Conservation (phyloP, 2,797 vertebrate genomes). For the Poecile montanus region DNA sequence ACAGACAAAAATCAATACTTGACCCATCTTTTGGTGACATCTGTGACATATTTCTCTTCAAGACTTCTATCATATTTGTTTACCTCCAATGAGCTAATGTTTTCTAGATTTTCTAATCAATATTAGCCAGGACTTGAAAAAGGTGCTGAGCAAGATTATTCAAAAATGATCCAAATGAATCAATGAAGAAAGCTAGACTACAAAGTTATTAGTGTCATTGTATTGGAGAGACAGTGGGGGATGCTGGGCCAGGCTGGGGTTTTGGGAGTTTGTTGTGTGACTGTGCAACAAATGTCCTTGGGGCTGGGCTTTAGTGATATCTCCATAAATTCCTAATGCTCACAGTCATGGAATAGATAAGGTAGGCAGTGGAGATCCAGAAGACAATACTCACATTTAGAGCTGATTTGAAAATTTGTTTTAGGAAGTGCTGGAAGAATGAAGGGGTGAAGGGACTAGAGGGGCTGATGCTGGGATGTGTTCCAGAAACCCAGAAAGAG, state of each 20-base stretch:
- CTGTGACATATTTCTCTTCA: background rate
- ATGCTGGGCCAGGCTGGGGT: background rate
- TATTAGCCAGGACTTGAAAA: slow-evolving; percentile 14
- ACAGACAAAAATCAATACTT: slow-evolving; percentile 25
- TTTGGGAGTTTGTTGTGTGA: background rate
- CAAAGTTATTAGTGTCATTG: background rate
- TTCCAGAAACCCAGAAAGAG: background rate
- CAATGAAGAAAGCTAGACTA: background rate
- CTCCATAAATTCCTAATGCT: background rate
- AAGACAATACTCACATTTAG: background rate
- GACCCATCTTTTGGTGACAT: background rate
- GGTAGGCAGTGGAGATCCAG: background rate
- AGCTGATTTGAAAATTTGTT: background rate
- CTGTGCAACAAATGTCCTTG: background rate
- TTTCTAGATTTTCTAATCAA: slow-evolving; percentile 48
- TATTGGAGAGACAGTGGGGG: background rate
- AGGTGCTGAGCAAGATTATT: slow-evolving; percentile 39
- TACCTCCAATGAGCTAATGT: slow-evolving; percentile 18
- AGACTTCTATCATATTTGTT: slow-evolving; percentile 16
- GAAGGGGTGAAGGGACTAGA: background rate
- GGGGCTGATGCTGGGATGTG: background rate
- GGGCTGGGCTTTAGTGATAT: background rate
- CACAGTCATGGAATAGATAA: background rate
- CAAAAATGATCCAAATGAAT: slow-evolving; percentile 25
- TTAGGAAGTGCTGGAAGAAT: background rate